Conservation (phyloP, 2,113 vertebrate species). For the Brachionichthys hirsutus region DNA sequence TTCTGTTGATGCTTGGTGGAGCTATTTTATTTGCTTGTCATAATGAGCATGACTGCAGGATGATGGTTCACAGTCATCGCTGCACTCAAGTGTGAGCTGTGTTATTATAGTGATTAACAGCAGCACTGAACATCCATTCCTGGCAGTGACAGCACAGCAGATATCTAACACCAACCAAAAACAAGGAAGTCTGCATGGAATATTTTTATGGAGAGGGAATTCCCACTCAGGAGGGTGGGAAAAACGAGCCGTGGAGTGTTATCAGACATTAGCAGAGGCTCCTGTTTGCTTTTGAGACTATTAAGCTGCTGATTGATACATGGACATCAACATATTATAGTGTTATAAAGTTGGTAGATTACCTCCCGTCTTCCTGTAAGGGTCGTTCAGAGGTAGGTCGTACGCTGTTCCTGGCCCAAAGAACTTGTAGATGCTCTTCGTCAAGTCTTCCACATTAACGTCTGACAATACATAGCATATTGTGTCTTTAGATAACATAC, state of each 20-base stretch:
- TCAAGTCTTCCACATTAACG: slow-evolving; percentile 65
- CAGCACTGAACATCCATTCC: slow-evolving; percentile 6
- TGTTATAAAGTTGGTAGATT: background rate
- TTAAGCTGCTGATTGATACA: slow-evolving; percentile 29
- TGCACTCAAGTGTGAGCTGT: slow-evolving; percentile 12
- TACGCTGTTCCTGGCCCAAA: slow-evolving; percentile 71
- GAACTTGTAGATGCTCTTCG: slow-evolving; percentile 60
- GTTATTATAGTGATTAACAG: slow-evolving; percentile 18
- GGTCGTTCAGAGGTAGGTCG: slow-evolving; percentile 73
- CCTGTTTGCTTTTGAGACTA: background rate
- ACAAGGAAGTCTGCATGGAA: slow-evolving; percentile 33
- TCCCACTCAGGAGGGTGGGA: slow-evolving; percentile 15
- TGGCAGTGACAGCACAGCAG: slow-evolving; percentile 11
- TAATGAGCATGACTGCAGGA: background rate
- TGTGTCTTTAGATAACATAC: no score
- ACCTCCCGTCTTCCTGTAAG: slow-evolving; percentile 72
- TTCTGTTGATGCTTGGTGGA: slow-evolving; percentile 31
- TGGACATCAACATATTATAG: slow-evolving; percentile 6
- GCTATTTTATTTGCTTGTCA: slow-evolving; percentile 20
- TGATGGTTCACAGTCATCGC: slow-evolving; percentile 2
- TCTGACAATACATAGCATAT: slow-evolving; percentile 42
- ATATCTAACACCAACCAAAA: slow-evolving; percentile 11
- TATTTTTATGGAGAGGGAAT: slow-evolving; percentile 27
- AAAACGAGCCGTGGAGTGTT: slow-evolving; percentile 13
- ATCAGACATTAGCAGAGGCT: slow-evolving; percentile 21